A percentile compares a stretch with the other conserved stretches of the same genome.
These are phyloP conservation scores for Maccullochella peelii DNA, from an alignment of 2,113 vertebrate genomes.

Conservation along the genomic window DNA sequence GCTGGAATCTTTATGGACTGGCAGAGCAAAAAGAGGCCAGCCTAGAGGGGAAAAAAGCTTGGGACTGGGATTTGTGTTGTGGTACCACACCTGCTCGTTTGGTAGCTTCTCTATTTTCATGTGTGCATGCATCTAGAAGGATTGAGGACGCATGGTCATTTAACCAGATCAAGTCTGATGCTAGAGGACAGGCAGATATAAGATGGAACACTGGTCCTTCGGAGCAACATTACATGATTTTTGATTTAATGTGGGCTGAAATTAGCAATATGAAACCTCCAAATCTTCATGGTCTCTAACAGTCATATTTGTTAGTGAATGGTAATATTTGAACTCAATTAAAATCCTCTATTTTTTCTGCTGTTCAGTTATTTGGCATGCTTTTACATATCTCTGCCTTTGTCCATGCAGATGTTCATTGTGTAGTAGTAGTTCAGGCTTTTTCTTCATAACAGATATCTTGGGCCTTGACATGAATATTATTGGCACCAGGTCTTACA, in stretches of 20 bases:
- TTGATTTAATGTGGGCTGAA: neutral
- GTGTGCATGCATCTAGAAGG: neutral
- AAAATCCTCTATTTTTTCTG: neutral
- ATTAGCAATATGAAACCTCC: neutral
- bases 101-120: constrained; percentile 18
- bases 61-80: constrained; percentile 47
- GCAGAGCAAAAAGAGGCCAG: constrained; percentile 61
- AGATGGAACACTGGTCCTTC: neutral
- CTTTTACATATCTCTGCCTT: neutral
- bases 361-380: neutral
- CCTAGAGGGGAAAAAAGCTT: constrained; percentile 33
- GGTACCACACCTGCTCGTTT: constrained; percentile 45
- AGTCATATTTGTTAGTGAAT: neutral
- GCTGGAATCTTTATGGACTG: constrained; percentile 78
- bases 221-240: neutral
- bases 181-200: neutral
- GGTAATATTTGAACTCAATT: neutral
- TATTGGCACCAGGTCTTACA: neutral
- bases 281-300: neutral
- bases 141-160: neutral
- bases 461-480: neutral
- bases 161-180: neutral
- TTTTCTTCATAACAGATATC: neutral
- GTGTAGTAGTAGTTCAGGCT: neutral
- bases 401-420: constrained; percentile 4